Evolutionary conservation across 64 coral and sea anemone species (phyloP).

Genomic region (Stichodactyla helianthus): DNA sequence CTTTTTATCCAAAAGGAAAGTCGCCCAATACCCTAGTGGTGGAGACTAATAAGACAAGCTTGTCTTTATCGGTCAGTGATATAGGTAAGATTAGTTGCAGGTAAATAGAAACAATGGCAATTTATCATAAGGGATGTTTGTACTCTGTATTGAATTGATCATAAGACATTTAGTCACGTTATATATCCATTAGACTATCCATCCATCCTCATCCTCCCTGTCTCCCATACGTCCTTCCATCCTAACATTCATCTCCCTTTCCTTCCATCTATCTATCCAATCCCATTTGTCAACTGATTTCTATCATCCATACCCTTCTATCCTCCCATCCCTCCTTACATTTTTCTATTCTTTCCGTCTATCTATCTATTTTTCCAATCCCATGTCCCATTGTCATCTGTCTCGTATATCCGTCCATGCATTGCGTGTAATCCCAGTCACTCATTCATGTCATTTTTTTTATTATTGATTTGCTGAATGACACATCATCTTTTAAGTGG

Average conservation of each 20-base stretch:
- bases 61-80: background rate
- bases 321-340: background rate
- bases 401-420: too few species aligned
- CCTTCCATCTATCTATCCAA: background rate
- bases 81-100: background rate
- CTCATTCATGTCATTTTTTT: background rate
- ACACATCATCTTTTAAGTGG: background rate
- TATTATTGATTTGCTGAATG: background rate
- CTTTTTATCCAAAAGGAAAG: conserved; percentile 6
- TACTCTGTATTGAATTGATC: background rate
- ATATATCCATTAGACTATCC: too few species aligned
- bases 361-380: too few species aligned
- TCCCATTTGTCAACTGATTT: background rate
- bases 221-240: too few species aligned
- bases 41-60: background rate
- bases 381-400: too few species aligned
- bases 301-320: background rate
- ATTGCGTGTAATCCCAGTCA: background rate
- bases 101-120: too few species aligned
- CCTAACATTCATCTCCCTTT: too few species aligned
- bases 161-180: background rate
- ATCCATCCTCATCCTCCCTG: too few species aligned
- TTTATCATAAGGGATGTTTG: too few species aligned
- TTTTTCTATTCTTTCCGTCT: background rate
- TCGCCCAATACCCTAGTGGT: background rate